phyloP scores from a whole-genome alignment of 2,113 vertebrate genomes.

The Uria lomvia region DNA sequence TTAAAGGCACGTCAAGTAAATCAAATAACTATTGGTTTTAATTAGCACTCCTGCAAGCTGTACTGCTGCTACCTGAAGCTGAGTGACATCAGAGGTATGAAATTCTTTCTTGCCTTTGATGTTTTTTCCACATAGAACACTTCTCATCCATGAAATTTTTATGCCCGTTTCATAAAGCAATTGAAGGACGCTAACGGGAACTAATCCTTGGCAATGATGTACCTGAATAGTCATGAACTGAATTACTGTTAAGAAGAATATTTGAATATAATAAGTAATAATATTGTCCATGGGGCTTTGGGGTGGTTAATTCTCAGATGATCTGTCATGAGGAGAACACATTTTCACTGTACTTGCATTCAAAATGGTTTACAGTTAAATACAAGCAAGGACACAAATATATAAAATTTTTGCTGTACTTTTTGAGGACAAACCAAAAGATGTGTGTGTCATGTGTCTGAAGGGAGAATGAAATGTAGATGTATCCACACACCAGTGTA shows the following conservation, averaged over 20 bases:
- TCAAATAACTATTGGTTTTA: not conserved
- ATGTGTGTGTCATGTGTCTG: not conserved
- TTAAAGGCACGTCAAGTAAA: not conserved
- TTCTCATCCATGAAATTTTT: not conserved
- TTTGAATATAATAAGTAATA: not conserved
- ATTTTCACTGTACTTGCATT: not conserved
- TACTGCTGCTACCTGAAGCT: not conserved
- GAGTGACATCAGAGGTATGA: not conserved
- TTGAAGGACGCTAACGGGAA: not conserved
- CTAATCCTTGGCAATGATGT: not conserved
- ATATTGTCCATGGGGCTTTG: not conserved
- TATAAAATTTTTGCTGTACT: not conserved
- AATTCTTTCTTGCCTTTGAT: slow-evolving; percentile 25
- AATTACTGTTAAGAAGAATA: not conserved
- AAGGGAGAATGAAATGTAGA: not conserved
- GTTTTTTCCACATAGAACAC: not conserved
- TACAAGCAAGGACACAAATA: not conserved
- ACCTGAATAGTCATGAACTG: not conserved
- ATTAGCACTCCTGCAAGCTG: slow-evolving; percentile 20
- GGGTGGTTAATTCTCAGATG: not conserved
- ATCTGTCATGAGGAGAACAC: not conserved
- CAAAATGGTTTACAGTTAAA: not conserved
- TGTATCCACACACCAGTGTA: not conserved
- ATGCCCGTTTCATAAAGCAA: not conserved
- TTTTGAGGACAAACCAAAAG: not conserved